phyloP scores from a whole-genome alignment of 2,797 vertebrate genomes.

The Nannoperca australis region DNA sequence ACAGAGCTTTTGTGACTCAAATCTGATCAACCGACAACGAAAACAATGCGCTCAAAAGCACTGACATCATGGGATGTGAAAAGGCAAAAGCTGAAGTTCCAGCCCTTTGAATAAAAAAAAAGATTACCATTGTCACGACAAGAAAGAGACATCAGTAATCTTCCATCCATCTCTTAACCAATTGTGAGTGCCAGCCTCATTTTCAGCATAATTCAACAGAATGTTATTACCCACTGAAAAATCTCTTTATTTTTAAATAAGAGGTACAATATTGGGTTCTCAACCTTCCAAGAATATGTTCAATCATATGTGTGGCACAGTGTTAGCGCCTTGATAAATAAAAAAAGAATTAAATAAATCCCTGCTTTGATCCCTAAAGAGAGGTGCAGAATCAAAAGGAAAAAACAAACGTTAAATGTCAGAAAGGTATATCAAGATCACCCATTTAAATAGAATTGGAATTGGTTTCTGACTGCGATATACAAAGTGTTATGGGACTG shows the following conservation, averaged over 20 bases:
- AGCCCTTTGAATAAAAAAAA: slow-evolving; percentile 82
- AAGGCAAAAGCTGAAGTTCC: slow-evolving; percentile 81
- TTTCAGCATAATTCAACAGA: slow-evolving; percentile 44
- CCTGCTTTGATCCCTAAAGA: slow-evolving; percentile 41
- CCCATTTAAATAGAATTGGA: slow-evolving; percentile 21
- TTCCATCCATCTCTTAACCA: slow-evolving; percentile 42
- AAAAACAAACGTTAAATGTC: neutral
- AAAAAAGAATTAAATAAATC: slow-evolving; percentile 19
- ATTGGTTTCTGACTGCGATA: slow-evolving; percentile 40
- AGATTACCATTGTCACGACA: slow-evolving; percentile 61
- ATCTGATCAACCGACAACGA: slow-evolving; percentile 58
- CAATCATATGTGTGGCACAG: slow-evolving; percentile 31
- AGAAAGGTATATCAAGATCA: slow-evolving; percentile 24
- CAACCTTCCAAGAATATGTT: slow-evolving; percentile 21
- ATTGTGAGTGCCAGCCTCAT: slow-evolving; percentile 67
- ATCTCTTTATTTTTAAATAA: neutral
- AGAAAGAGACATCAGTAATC: slow-evolving; percentile 72
- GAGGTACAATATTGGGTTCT: slow-evolving; percentile 45
- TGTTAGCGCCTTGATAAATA: slow-evolving; percentile 33
- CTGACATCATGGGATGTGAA: slow-evolving; percentile 78
- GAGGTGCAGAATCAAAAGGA: slow-evolving; percentile 13
- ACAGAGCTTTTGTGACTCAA: slow-evolving; percentile 63
- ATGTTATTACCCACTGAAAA: slow-evolving; percentile 23
- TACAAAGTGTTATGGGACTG: slow-evolving; percentile 31
- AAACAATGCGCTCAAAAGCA: slow-evolving; percentile 73